Evolutionary conservation across 2,797 vertebrate genomes (phyloP).

Genomic region (Petrocephalus sullivani): DNA sequence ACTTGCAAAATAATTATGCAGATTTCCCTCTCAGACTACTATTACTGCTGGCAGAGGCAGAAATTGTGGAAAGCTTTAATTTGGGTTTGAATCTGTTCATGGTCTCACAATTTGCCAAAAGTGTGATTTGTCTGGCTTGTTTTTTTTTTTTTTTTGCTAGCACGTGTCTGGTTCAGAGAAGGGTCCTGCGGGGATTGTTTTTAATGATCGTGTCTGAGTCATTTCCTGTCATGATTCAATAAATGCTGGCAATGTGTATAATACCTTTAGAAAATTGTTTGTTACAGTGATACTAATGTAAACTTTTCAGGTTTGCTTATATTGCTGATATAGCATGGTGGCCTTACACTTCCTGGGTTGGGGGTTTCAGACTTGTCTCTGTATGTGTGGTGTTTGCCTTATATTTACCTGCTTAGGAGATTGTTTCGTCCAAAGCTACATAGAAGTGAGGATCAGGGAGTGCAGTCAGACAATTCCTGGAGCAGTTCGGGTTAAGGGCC

Average conservation of each 20-base stretch:
- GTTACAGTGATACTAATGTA: not conserved
- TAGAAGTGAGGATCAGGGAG: not conserved
- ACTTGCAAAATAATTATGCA: constrained; percentile 32
- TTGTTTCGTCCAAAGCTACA: not conserved
- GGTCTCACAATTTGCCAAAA: constrained; percentile 10
- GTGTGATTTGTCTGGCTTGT: not conserved
- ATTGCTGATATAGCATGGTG: not conserved
- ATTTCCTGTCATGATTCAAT: not conserved
- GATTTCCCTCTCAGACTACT: constrained; percentile 24
- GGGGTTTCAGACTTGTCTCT: not conserved
- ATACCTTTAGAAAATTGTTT: not conserved
- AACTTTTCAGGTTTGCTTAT: not conserved
- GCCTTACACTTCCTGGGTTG: not conserved
- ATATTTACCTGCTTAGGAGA: not conserved
- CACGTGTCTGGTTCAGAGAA: not conserved
- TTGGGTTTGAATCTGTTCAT: constrained; percentile 21
- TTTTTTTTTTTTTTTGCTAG: not conserved
- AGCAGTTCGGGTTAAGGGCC: not conserved
- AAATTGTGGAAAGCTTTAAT: constrained; percentile 25
- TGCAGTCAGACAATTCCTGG: not conserved
- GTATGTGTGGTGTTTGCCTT: not conserved
- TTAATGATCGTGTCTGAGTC: not conserved
- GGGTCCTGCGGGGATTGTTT: not conserved
- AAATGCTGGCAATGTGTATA: not conserved
- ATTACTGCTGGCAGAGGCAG: constrained; percentile 26